Evolutionary conservation across 1,140 invertebrate species (phyloP), one percentile per base, ranked within the genome.

Genomic region (Drosophila setifemur): DNA sequence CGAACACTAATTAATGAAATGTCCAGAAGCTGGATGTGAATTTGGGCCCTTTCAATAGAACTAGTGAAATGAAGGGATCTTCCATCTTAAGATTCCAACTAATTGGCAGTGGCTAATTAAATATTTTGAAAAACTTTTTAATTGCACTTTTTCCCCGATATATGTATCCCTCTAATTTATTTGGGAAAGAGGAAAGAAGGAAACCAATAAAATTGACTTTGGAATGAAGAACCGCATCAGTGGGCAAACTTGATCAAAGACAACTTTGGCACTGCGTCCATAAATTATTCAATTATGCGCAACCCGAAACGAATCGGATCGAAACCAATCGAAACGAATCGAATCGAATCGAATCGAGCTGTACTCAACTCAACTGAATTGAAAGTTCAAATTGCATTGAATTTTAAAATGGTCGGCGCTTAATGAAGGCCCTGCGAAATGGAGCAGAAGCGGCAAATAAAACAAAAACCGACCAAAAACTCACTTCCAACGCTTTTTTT

Each of bases 281-380:
- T 87, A 76, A 81, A 86, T 87, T 86, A 86, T 86, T 87, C 81
- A 86, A 87, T 86, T 86, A 87, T 87, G 70, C 81, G 57, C 45
- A 79, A 48, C 60, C 76, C 40, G 40, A 63, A 69, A 31, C 43
- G 64, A 69, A 69, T 23, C 64, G 42, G 28, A 40, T 72, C 40
- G 39, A 52, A 31, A 19, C 31, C 28, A 14, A 52, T 21, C 50
- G 12, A 43, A 45, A 43, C 42, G 53, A 67, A 70, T 16, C 19
- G 57, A 60, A 63, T 47, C 29, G 47, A 67, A 55, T 55, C 26
- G 66, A 69, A 47, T 47, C 31, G 60, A 40, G 42, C 42, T 43
- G 37, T 58, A 58, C 52, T 57, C 53, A 61, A 61, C 53, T 35
- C 58, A 81, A 64, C 60, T 47, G 66, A 67, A 42, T 44, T 39